Evolutionary conservation across 2,797 vertebrate species (phyloP), one percentile per base, ranked within the genome.

Genomic region (Gymnothorax reevesii): DNA sequence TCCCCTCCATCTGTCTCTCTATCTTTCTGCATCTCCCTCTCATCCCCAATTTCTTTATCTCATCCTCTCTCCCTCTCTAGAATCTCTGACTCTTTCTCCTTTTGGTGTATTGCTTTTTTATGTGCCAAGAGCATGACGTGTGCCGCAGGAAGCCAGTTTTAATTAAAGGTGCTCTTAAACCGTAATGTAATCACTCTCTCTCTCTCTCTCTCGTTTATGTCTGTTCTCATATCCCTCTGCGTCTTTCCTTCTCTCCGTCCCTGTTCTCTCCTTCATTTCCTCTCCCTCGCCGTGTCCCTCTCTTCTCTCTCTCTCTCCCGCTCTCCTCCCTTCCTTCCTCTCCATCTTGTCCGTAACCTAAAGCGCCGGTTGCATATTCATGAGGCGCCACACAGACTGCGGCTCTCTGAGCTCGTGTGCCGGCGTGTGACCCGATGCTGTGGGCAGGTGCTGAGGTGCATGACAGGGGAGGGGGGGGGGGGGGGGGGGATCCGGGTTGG

Each of bases 341-440:
- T 57, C 60, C 9, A 52, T 57, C 80, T 77, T 77, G 49, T 33
- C 85, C 27, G 25, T 87, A 64, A 91, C 93, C 91, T 90, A 88
- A 90, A 92, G 88, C 87, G 64, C 73, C 90, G 73, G 85, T 88
- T 95, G 89, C 91, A 94, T 94, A 94, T 94, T 92, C 87, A 95
- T 94, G 89, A 93, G 88, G 84, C 71, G 86, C 13, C 33, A 90
- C 90, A 92, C 89, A 93, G 91, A 93, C 90, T 92, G 91, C 93
- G 92, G 90, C 91, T 91, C 89, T 93, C 91, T 42, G 1, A 87
- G 17, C 94, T 87, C 93, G 90, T 92, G 92, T 89, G 87, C 88
- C 90, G 86, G 83, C 85, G 86, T 85, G 84, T 87, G 52, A 59
- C 59, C 54, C 57, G 75, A 57, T 15, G 25, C 57, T 4, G 27